These are phyloP conservation scores for Clusia tigrina DNA, from an alignment of 2,888 invertebrate species.

Conservation along the genomic window DNA sequence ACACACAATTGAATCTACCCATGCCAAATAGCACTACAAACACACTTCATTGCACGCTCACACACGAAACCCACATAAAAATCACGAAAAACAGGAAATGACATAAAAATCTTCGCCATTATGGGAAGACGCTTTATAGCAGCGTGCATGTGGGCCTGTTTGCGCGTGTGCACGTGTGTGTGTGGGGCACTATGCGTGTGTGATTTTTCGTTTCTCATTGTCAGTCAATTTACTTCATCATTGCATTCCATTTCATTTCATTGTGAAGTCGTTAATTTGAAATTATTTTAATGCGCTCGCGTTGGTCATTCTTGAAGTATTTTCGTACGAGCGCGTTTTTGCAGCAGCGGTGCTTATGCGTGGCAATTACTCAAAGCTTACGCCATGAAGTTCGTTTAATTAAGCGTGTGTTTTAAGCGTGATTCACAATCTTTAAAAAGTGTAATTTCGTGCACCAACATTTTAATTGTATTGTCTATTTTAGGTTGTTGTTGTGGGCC, in stretches of 20 bases:
- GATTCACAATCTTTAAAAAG: background rate
- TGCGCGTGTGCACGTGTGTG: conserved; percentile 9
- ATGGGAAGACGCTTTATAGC: conserved; percentile 9
- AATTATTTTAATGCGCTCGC: conserved; percentile 19
- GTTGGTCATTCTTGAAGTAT: conserved; percentile 14
- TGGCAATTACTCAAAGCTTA: background rate
- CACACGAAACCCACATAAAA: conserved; percentile 40
- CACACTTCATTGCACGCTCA: background rate
- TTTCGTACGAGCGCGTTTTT: no score
- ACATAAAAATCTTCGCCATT: conserved; percentile 43
- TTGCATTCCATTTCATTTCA: conserved; percentile 17
- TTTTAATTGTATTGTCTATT: background rate
- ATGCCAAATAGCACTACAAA: background rate
- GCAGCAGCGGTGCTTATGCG: background rate
- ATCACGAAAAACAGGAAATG: conserved; percentile 48
- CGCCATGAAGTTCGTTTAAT: background rate
- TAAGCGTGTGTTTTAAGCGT: background rate
- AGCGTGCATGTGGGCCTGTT: background rate
- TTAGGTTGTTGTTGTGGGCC: no score
- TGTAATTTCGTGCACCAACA: background rate
- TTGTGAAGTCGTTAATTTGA: conserved; percentile 22
- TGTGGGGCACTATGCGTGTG: background rate
- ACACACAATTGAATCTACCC: background rate
- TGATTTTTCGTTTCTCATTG: conserved; percentile 11
- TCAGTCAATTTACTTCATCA: conserved; percentile 17